A percentile compares a stretch with the other conserved stretches of the same genome.
These are phyloP conservation scores for Dicycla oo DNA, from an alignment of 2,888 invertebrate genomes.

Conservation along the genomic window DNA sequence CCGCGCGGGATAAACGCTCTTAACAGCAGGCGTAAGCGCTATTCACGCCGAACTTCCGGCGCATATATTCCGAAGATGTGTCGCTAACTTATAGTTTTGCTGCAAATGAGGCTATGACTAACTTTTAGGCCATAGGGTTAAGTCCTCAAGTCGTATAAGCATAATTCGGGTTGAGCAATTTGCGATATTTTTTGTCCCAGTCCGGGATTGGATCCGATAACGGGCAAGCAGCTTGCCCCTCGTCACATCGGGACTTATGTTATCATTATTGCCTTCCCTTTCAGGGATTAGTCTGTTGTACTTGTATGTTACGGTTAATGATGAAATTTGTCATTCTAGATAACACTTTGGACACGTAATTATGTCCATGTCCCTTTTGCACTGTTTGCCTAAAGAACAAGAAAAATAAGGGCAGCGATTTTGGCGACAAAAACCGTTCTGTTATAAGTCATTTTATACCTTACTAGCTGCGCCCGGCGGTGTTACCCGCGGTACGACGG, in stretches of 20 bases:
- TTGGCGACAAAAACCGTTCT: too few relatives aligned
- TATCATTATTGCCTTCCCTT: constrained; percentile 49
- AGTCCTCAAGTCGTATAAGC: constrained; percentile 7
- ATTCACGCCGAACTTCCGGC: background rate
- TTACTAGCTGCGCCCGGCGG: too few relatives aligned
- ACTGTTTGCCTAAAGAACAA: background rate
- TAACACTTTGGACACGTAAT: background rate
- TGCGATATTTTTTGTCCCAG: constrained; percentile 42
- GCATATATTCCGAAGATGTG: background rate
- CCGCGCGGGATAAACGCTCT: too few relatives aligned
- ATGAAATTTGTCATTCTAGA: constrained; percentile 7
- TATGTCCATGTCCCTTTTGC: background rate
- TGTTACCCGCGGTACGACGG: too few relatives aligned
- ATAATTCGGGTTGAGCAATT: constrained; percentile 30
- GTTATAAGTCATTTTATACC: too few relatives aligned
- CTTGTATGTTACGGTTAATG: constrained; percentile 26
- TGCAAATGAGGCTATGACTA: constrained; percentile 16
- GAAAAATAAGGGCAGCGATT: background rate
- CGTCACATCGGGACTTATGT: constrained; percentile 44
- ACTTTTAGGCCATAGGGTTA: background rate
- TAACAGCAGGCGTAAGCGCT: background rate
- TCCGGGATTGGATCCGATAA: constrained; percentile 40
- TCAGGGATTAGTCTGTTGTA: constrained; percentile 32
- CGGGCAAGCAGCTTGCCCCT: constrained; percentile 42
- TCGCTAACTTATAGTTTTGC: constrained; percentile 2